These are phyloP conservation scores for Labeo calbasu DNA, from an alignment of 2,797 vertebrate species.

Conservation along the genomic window DNA sequence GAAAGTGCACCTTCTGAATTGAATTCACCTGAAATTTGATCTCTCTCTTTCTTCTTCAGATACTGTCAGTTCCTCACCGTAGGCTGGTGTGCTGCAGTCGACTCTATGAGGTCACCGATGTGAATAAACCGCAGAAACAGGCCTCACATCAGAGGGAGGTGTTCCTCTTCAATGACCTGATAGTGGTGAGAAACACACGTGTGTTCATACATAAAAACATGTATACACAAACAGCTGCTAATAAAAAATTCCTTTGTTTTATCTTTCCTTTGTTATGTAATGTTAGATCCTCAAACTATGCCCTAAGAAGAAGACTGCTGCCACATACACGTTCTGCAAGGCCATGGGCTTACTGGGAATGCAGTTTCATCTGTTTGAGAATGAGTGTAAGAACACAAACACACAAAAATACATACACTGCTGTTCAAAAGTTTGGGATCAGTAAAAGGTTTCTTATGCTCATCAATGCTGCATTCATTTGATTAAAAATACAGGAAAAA, in stretches of 20 bases:
- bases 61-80: slow-evolving; percentile 93
- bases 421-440: no score
- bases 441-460: no score
- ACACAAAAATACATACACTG: neutral
- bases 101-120: slow-evolving; percentile 93
- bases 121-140: slow-evolving; percentile 97
- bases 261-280: slow-evolving; percentile 45
- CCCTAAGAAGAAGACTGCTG: slow-evolving; percentile 97
- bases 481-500: no score
- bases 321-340: slow-evolving; percentile 97
- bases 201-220: neutral
- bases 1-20: slow-evolving; percentile 1
- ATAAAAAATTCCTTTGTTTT: neutral
- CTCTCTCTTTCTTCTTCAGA: slow-evolving; percentile 72
- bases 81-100: slow-evolving; percentile 98
- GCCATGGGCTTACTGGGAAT: slow-evolving; percentile 93
- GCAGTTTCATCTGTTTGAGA: slow-evolving; percentile 98
- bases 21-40: slow-evolving; percentile 17
- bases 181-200: slow-evolving; percentile 85
- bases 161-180: slow-evolving; percentile 97
- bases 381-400: slow-evolving; percentile 85
- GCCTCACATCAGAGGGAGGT: slow-evolving; percentile 96
- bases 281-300: slow-evolving; percentile 94
- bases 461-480: no score
- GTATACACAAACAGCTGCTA: neutral